Conservation (phyloP, 2,797 vertebrate species). For the Discoglossus pictus region DNA sequence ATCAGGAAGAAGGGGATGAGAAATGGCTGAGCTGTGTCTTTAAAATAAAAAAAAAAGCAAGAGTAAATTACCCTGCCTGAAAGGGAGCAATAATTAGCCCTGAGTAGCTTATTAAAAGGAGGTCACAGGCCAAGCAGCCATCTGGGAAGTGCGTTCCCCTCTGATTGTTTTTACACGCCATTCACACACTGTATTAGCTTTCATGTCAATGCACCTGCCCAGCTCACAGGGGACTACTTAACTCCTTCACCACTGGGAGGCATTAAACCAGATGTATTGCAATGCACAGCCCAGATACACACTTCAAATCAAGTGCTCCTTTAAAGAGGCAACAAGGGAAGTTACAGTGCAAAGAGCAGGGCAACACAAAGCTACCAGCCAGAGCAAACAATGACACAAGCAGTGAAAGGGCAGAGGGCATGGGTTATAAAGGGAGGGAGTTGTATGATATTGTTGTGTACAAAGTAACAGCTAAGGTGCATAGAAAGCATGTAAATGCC, state of each 20-base stretch:
- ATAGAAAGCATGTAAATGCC: no score
- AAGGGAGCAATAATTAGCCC: conserved; percentile 81
- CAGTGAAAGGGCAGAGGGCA: no score
- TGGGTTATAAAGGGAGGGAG: no score
- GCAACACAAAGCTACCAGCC: background rate
- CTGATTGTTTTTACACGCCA: conserved; percentile 77
- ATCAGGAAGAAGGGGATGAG: conserved; percentile 10
- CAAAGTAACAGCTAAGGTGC: no score
- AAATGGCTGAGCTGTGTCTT: conserved; percentile 33
- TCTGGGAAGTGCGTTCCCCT: conserved; percentile 77
- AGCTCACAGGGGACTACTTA: conserved; percentile 28
- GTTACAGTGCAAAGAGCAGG: background rate
- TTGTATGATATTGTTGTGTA: no score
- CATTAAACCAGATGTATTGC: conserved; percentile 11
- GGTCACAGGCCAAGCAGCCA: conserved; percentile 81
- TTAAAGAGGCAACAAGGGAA: background rate
- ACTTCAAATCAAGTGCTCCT: conserved; percentile 15
- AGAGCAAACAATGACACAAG: no score
- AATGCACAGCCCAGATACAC: background rate
- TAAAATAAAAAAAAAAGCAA: conserved; percentile 63
- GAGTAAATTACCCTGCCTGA: conserved; percentile 80
- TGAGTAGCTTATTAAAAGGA: conserved; percentile 84
- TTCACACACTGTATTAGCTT: conserved; percentile 72
- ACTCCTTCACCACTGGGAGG: conserved; percentile 34
- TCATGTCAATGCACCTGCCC: conserved; percentile 69